A percentile compares a stretch with the other conserved stretches of the same genome.
Conservation (phyloP, 2,113 vertebrate genomes). For the Mustela nigripes region DNA sequence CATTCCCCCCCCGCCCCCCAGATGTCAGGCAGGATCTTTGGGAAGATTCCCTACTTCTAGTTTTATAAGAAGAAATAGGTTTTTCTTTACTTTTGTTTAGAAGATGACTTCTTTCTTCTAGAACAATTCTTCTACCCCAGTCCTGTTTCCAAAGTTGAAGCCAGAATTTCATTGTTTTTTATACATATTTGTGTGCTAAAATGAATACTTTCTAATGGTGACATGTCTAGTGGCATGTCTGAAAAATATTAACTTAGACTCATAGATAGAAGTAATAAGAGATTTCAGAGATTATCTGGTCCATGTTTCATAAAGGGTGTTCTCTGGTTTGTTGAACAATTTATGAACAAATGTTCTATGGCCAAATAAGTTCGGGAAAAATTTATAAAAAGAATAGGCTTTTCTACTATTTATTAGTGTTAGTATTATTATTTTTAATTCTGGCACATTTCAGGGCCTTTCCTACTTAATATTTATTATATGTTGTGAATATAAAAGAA, state of each 20-base stretch:
- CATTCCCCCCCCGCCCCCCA: too few relatives aligned
- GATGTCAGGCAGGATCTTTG: neutral
- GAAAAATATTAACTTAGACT: neutral
- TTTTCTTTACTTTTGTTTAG: neutral
- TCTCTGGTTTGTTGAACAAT: neutral
- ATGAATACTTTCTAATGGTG: neutral
- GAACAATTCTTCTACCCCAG: neutral
- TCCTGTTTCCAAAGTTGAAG: neutral
- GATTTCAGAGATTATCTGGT: neutral
- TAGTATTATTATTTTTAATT: neutral
- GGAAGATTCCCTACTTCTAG: neutral
- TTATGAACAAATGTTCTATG: neutral
- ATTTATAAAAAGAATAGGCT: neutral
- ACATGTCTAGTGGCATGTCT: neutral
- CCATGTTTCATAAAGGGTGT: neutral
- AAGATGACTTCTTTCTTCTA: neutral
- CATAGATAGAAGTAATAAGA: neutral
- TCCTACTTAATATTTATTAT: neutral
- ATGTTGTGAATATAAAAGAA: neutral
- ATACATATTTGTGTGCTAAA: neutral
- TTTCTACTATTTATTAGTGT: neutral
- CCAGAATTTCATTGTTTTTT: neutral
- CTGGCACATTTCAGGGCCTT: neutral
- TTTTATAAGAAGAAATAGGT: neutral
- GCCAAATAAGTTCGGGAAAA: neutral